phyloP scores from a whole-genome alignment of 1,140 invertebrate genomes.

The Drosophila insularis region DNA sequence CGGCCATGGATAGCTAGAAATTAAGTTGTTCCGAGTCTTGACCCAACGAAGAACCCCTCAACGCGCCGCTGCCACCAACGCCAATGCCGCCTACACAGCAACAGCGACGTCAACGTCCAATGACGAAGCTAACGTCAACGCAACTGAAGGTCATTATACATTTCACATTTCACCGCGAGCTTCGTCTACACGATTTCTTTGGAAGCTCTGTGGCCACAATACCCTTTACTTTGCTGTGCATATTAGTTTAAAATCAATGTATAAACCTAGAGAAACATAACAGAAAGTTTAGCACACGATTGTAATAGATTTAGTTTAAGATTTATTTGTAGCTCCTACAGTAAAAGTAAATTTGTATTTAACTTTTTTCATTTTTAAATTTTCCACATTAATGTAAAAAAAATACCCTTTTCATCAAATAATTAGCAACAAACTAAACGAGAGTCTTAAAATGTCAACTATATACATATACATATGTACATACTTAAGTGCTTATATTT shows the following conservation, averaged over 20 bases:
- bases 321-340: no score
- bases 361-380: no score
- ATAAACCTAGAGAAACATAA: no score
- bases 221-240: neutral
- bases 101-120: slow-evolving; percentile 21
- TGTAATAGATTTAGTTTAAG: no score
- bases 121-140: slow-evolving; percentile 42
- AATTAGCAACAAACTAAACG: neutral
- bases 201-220: neutral
- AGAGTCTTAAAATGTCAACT: no score
- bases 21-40: slow-evolving; percentile 67
- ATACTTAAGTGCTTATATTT: no score
- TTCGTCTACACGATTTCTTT: slow-evolving; percentile 14
- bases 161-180: slow-evolving; percentile 38
- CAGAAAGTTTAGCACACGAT: no score
- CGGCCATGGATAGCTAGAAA: slow-evolving; percentile 49
- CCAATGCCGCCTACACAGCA: slow-evolving; percentile 8
- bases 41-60: slow-evolving; percentile 48
- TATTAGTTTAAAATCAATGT: neutral
- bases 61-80: slow-evolving; percentile 1
- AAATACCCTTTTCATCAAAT: no score
- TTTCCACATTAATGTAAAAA: no score
- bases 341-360: no score
- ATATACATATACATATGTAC: no score
- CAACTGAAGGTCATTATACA: slow-evolving; percentile 79